A percentile compares a stretch with the other conserved stretches of the same genome.
Conservation (phyloP, 2,888 invertebrate genomes). For the Tipula vernalis region DNA sequence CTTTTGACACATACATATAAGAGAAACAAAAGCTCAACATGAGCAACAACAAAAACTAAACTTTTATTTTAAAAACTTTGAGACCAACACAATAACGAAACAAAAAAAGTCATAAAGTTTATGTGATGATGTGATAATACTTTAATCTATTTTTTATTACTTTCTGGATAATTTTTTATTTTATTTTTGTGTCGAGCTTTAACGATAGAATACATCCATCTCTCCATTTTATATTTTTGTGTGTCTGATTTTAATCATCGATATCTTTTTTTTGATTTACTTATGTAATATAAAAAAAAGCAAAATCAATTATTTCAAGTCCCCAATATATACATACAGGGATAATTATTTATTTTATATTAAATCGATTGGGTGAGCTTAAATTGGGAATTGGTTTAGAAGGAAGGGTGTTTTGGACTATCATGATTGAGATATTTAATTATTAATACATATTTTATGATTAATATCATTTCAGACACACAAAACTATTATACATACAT, state of each 20-base stretch:
- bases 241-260: not conserved
- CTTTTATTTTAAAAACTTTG: not conserved
- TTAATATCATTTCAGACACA: not conserved
- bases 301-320: not conserved
- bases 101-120: not conserved
- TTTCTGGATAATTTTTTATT: not conserved
- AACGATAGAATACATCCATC: not conserved
- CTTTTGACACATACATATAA: too few relatives aligned
- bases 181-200: not conserved
- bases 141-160: slow-evolving; percentile 4
- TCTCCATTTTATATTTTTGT: not conserved
- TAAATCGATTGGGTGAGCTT: not conserved
- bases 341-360: not conserved
- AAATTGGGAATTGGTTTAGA: not conserved
- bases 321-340: not conserved
- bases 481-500: not conserved
- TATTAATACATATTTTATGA: not conserved
- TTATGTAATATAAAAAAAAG: not conserved
- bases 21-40: too few relatives aligned
- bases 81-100: not conserved
- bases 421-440: not conserved
- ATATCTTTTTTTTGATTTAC: not conserved
- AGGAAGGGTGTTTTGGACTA: not conserved
- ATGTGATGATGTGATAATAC: not conserved
- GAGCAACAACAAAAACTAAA: not conserved